Base-by-base conservation (phyloP, 2,888 invertebrate species). In the Tachina grossa region DNA sequence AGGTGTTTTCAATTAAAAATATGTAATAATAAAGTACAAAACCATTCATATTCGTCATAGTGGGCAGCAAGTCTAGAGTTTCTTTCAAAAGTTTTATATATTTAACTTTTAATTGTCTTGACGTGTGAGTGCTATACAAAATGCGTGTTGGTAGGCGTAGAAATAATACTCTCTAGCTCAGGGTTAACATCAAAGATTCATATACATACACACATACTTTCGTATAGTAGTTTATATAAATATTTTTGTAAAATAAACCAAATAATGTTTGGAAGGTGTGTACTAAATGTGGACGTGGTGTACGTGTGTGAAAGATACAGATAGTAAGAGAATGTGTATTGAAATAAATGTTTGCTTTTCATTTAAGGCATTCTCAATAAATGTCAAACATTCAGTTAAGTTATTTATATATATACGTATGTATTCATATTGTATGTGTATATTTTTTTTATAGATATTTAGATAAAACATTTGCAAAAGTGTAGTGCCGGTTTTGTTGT, bases 91-190 rank as follows among this genome's bases (percentile, higher is more conserved):
- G 22, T 51, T 31, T 31, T 49, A 49, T 39, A 39, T 13, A 19
- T 4, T 22, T 31, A 31, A 31, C 10, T 1, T 61, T 69, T 74
- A n/a, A 51, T 72, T 76, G 10, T 19, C 57, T 77, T 65, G 45
- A 51, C 43, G 69, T 22, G 65, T 76, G 55, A 77, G 84, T 87
- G 84, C 81, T 85, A 57, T 85, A 87, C 85, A 81, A 83, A 82
- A 80, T 83, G 83, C 79, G 87, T 86, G 83, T 85, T 55, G 61
- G 68, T 65, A 77, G 31, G 76, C 76, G 43, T 68, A 51, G 45
- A 53, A 53, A 43, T 71, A 53, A 63, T 63, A 71, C 14, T 47
- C 53, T 79, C 57, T 57, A 68, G 68, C 19, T 59, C 74, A 45
- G 80, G 68, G 39, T 45, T 31, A 59, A 57, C 71, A 65, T 65